Percentiles rank a stretch among this genome's conserved stretches.
phyloP scores from a whole-genome alignment of 1,140 invertebrate species.

The Drosophila tani region DNA sequence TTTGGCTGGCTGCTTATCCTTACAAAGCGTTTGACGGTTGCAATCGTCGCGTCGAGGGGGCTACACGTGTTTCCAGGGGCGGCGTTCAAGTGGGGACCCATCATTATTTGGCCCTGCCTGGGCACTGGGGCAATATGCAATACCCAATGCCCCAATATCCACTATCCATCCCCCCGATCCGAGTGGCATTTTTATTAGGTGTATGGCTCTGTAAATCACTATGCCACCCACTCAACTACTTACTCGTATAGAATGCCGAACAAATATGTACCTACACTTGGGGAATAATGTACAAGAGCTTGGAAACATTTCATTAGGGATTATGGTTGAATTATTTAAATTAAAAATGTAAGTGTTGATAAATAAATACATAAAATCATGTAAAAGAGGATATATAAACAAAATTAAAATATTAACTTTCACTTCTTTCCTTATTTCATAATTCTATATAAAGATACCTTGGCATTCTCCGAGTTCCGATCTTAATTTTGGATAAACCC shows the following conservation, averaged over 20 bases:
- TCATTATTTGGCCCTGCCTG: slow-evolving; percentile 36
- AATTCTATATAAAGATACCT: neutral
- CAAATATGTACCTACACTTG: slow-evolving; percentile 24
- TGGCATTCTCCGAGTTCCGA: neutral
- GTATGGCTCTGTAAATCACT: slow-evolving; percentile 69
- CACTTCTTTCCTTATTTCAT: neutral
- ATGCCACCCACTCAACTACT: slow-evolving; percentile 37
- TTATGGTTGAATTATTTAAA: no score
- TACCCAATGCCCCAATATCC: slow-evolving; percentile 35
- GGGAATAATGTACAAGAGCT: neutral
- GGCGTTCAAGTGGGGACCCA: slow-evolving; percentile 7
- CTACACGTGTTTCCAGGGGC: slow-evolving; percentile 65
- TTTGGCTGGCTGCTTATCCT: slow-evolving; percentile 50
- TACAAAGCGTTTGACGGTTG: slow-evolving; percentile 73
- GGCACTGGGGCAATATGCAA: slow-evolving; percentile 43
- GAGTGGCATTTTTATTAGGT: slow-evolving; percentile 53
- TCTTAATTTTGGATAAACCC: neutral
- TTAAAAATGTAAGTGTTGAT: neutral
- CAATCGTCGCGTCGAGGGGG: slow-evolving; percentile 50
- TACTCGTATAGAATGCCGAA: slow-evolving; percentile 1
- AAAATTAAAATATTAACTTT: neutral
- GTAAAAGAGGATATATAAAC: neutral
- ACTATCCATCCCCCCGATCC: slow-evolving; percentile 17
- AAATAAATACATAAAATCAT: neutral
- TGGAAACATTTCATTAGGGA: no score